These are phyloP conservation scores for Coremacera marginata DNA, from an alignment of 2,888 invertebrate species.

Conservation along the genomic window DNA sequence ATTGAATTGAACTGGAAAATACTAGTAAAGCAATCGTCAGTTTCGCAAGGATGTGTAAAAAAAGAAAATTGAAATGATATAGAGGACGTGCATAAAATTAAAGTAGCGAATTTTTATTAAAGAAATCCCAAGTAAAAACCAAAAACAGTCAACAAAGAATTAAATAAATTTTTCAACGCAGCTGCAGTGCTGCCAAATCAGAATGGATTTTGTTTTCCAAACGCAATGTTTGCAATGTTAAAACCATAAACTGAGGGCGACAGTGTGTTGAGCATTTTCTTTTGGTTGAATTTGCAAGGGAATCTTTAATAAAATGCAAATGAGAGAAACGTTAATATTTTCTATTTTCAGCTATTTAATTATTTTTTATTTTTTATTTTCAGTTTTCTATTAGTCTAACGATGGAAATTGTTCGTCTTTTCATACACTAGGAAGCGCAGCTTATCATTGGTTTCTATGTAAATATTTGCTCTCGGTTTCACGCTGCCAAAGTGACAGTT, in stretches of 20 bases:
- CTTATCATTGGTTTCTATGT: not conserved
- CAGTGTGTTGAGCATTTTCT: too few species aligned
- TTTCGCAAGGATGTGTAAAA: not conserved
- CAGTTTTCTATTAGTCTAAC: not conserved
- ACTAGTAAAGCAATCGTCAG: not conserved
- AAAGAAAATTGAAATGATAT: not conserved
- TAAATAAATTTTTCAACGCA: too few species aligned
- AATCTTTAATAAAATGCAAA: slow-evolving; percentile 25
- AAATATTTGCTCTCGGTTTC: not conserved
- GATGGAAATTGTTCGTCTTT: not conserved
- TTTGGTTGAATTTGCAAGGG: too few species aligned
- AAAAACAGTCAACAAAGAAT: too few species aligned
- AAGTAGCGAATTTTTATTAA: too few species aligned
- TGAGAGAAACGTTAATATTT: slow-evolving; percentile 27
- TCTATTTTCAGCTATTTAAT: not conserved
- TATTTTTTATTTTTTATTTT: not conserved
- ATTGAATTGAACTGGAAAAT: not conserved
- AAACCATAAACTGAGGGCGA: too few species aligned
- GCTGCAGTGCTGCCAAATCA: too few species aligned
- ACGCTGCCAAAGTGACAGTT: not conserved
- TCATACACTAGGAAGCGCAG: not conserved
- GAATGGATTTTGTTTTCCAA: too few species aligned
- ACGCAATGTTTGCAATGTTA: too few species aligned
- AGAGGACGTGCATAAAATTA: not conserved
- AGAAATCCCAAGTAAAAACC: too few species aligned